phyloP scores from a whole-genome alignment of 2,113 vertebrate species.

The Nymphicus hollandicus region DNA sequence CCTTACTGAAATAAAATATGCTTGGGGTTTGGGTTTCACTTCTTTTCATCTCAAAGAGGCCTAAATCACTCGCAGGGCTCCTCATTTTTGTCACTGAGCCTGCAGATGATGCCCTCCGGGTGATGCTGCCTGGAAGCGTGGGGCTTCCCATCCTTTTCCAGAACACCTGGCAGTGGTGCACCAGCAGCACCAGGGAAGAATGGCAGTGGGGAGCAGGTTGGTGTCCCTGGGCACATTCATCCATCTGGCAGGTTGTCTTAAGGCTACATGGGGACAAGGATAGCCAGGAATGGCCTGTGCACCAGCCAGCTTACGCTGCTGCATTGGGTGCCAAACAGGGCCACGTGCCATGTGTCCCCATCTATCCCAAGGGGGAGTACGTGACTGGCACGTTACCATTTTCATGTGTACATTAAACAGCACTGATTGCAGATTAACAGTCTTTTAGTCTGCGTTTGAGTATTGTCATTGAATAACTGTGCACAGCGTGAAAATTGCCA shows the following conservation, averaged over 20 bases:
- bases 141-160: not conserved
- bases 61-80: not conserved
- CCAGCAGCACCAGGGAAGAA: not conserved
- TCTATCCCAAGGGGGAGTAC: fast-evolving
- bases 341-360: fast-evolving
- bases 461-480: not conserved
- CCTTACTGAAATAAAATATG: not conserved
- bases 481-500: not conserved
- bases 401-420: not conserved
- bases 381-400: fast-evolving
- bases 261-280: not conserved
- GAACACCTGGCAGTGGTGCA: not conserved
- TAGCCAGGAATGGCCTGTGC: not conserved
- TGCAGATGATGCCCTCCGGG: not conserved
- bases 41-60: not conserved
- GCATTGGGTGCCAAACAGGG: not conserved
- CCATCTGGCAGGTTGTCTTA: not conserved
- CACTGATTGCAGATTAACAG: not conserved
- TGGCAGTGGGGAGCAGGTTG: not conserved
- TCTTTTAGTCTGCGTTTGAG: not conserved
- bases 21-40: not conserved
- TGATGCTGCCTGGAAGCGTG: not conserved
- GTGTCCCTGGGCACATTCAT: not conserved
- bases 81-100: not conserved
- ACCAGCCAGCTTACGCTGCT: not conserved